Conservation (phyloP, 2,888 invertebrate species). For the Cerastis leucographa region DNA sequence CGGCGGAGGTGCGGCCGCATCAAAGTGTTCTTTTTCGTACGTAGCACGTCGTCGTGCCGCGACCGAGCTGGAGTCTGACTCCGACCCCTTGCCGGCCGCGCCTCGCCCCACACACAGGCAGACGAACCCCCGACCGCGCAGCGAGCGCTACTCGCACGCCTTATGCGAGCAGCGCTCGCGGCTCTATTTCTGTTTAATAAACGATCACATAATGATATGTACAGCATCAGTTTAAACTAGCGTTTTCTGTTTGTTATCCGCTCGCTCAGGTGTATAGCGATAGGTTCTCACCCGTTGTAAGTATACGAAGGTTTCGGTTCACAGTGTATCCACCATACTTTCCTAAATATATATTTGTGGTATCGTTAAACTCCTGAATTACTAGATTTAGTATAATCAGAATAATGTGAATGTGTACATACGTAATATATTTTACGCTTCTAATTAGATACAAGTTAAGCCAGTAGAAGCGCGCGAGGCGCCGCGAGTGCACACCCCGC, state of each 20-base stretch:
- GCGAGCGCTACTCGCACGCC: background rate
- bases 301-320: conserved; percentile 79
- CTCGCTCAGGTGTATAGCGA: conserved; percentile 87
- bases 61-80: background rate
- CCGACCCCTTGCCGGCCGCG: background rate
- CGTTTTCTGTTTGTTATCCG: conserved; percentile 84
- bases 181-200: background rate
- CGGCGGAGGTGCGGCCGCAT: background rate
- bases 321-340: conserved; percentile 49
- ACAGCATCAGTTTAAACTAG: conserved; percentile 76
- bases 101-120: background rate
- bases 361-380: conserved; percentile 32
- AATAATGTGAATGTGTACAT: conserved; percentile 41
- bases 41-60: background rate
- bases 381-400: conserved; percentile 31
- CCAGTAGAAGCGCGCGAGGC: background rate
- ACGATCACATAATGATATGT: conserved; percentile 7
- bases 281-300: conserved; percentile 83
- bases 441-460: conserved; percentile 30
- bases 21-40: background rate
- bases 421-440: conserved; percentile 20
- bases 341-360: conserved; percentile 40
- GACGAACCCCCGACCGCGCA: background rate
- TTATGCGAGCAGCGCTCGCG: too few relatives aligned
- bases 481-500: background rate